Percentiles rank a stretch among this genome's conserved stretches.
Conservation (phyloP, 1,140 invertebrate genomes). For the Ganaspis sp. region DNA sequence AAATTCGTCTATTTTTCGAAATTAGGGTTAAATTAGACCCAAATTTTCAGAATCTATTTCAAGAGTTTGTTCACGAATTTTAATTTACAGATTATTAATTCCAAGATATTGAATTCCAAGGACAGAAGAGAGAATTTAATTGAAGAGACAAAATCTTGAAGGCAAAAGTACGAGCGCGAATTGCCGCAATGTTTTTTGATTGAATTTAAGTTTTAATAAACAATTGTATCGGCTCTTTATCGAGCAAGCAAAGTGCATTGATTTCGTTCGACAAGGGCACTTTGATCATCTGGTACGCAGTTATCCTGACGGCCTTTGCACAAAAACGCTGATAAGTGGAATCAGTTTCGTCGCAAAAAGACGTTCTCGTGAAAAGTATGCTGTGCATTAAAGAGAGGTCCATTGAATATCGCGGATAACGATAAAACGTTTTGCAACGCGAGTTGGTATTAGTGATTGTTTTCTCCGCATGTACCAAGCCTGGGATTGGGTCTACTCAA, state of each 20-base stretch:
- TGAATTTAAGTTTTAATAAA: not conserved
- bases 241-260: constrained; percentile 27
- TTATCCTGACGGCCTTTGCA: constrained; percentile 28
- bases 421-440: constrained; percentile 67
- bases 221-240: constrained; percentile 5
- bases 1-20: no score
- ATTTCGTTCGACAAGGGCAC: constrained; percentile 24
- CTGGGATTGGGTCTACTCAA: constrained; percentile 34
- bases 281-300: constrained; percentile 23
- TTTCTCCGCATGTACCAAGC: constrained; percentile 55
- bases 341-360: constrained; percentile 38
- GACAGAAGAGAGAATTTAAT: no score
- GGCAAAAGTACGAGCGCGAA: no score
- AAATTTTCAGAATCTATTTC: no score
- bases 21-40: no score
- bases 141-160: no score
- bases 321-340: not conserved
- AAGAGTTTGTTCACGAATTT: no score
- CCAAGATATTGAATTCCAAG: no score
- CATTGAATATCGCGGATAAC: constrained; percentile 57
- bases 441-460: constrained; percentile 61
- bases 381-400: constrained; percentile 36
- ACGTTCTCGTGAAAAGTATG: constrained; percentile 49
- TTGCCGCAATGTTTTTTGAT: not conserved
- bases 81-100: no score